phyloP scores from a whole-genome alignment of 2,113 vertebrate genomes.

The Poecile atricapillus region DNA sequence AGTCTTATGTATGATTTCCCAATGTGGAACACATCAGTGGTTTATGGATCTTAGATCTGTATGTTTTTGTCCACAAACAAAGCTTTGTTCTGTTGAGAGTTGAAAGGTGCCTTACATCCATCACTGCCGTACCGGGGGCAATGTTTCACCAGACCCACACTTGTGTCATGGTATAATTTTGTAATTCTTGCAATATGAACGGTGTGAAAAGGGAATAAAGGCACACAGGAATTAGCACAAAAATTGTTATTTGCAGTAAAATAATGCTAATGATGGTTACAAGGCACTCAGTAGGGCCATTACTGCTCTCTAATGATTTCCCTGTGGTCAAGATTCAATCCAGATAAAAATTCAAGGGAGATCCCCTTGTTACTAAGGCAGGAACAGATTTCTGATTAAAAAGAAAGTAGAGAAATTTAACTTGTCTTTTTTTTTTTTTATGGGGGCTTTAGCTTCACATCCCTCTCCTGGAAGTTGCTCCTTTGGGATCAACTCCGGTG shows the following conservation, averaged over 20 bases:
- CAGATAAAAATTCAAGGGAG: neutral
- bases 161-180: neutral
- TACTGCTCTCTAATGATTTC: neutral
- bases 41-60: neutral
- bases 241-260: neutral
- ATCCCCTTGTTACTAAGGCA: neutral
- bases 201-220: neutral
- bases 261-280: neutral
- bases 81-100: neutral
- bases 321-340: neutral
- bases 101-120: neutral
- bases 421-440: neutral
- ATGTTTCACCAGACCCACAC: neutral
- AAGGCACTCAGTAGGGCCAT: neutral
- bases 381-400: neutral
- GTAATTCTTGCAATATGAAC: neutral
- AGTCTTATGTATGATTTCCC: constrained; percentile 14
- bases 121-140: neutral
- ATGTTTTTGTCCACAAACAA: neutral
- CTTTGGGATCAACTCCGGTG: neutral
- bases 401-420: neutral
- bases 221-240: neutral
- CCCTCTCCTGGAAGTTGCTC: neutral
- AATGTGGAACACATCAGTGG: neutral
- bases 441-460: neutral